These are phyloP conservation scores for Alcedo atthis DNA, from an alignment of 2,797 vertebrate species.

Conservation along the genomic window DNA sequence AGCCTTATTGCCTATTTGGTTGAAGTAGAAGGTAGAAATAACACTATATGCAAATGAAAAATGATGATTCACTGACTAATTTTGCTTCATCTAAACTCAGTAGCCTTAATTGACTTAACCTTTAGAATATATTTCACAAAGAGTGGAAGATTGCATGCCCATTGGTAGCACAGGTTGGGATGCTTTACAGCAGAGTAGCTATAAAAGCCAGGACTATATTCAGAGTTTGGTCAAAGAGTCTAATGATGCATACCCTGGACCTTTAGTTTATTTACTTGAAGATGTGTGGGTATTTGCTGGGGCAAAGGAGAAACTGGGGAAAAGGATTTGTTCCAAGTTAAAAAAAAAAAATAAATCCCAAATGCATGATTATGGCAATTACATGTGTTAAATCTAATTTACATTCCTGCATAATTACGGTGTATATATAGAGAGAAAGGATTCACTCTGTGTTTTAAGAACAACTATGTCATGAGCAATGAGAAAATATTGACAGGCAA, in stretches of 20 bases:
- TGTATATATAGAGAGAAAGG: conserved; percentile 10
- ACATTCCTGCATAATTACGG: conserved; percentile 42
- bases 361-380: not conserved
- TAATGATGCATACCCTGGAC: not conserved
- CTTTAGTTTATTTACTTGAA: not conserved
- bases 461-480: conserved; percentile 52
- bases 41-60: not conserved
- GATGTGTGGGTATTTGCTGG: not conserved
- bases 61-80: conserved; percentile 16
- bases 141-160: not conserved
- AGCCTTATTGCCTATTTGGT: not conserved
- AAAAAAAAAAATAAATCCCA: not conserved
- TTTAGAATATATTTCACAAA: conserved; percentile 12
- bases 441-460: conserved; percentile 38
- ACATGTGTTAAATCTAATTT: conserved; percentile 45
- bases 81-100: conserved; percentile 11
- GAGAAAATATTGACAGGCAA: conserved; percentile 61
- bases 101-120: conserved; percentile 29
- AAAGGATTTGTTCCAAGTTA: not conserved
- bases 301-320: not conserved
- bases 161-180: not conserved
- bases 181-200: not conserved
- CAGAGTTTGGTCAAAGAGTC: not conserved
- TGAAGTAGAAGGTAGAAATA: not conserved
- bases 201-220: not conserved